Percentiles rank a stretch among this genome's conserved stretches.
These are phyloP conservation scores for Drosophila bipectinata DNA, from an alignment of 1,140 invertebrate genomes.

Conservation along the genomic window DNA sequence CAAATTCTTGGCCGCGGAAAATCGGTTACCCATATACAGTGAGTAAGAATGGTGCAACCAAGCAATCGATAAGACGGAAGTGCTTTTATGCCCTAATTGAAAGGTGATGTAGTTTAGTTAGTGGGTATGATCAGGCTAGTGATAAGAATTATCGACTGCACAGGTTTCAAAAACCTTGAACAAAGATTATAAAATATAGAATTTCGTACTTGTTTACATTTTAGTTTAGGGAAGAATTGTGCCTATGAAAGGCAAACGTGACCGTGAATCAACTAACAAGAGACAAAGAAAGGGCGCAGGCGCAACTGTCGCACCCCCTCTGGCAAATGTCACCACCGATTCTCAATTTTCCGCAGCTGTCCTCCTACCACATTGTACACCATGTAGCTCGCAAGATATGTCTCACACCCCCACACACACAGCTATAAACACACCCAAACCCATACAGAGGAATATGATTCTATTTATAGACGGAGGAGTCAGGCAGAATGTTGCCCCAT, in stretches of 20 bases:
- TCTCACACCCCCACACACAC: constrained; percentile 29
- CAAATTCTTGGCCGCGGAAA: constrained; percentile 36
- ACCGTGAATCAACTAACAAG: constrained; percentile 30
- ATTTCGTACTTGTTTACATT: not conserved
- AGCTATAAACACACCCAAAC: not conserved
- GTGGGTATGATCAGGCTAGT: not conserved
- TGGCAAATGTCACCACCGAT: constrained; percentile 51
- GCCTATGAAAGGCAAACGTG: constrained; percentile 21
- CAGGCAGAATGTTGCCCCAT: constrained; percentile 31
- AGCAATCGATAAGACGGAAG: constrained; percentile 48
- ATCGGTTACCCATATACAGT: constrained; percentile 7
- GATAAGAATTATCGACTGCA: not conserved
- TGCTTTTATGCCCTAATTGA: constrained; percentile 12
- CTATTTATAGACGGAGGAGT: constrained; percentile 53
- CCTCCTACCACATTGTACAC: constrained; percentile 25
- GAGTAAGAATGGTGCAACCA: constrained; percentile 20
- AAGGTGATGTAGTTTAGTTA: not conserved
- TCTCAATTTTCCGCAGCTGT: constrained; percentile 38
- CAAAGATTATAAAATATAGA: not conserved
- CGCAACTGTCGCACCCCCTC: constrained; percentile 22
- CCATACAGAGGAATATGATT: constrained; percentile 12
- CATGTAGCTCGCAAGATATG: not conserved
- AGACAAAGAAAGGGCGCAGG: constrained; percentile 14
- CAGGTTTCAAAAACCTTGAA: not conserved
- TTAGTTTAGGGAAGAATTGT: not conserved